Evolutionary conservation across 92 coral and sea anemone genomes (phyloP), one percentile per base, ranked within the genome.

Genomic region (Bergia puertoricense): DNA sequence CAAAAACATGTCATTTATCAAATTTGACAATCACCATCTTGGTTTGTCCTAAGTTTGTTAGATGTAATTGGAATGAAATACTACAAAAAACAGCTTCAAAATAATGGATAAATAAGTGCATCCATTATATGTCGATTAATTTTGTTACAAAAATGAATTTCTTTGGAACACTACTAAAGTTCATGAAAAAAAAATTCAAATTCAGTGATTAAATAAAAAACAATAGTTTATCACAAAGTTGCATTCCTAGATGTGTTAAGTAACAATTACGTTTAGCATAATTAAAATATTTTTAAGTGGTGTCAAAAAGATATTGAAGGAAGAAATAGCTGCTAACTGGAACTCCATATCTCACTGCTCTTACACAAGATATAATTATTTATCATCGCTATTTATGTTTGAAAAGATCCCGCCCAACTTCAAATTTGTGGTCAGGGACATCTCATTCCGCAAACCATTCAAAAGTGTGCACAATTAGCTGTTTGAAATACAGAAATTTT

Each of bases 1-100:
- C 67, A 84, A 71, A 82, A 84, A 48, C 87, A 71, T 69, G 78
- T 67, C 79, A 84, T 84, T 84, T 30, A 46, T 84, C 79, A 84
- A 84, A 38, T 44, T 45, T 84, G 77, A 84, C 87, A 69, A 84
- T 71, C 48, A 83, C 36, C 44, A 16, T 36, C 54, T 83, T 39
- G 79, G 62, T 66, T 48, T 68, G 66, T 62, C n/a, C 43, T 71
- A 44, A 30, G 46, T 76, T 50, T 68, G 57, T 80, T 36, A 6
- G 3, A 20, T 36, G 84, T 80, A 80, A 80, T 50, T 80, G 71
- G 84, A n/a, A 37, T 84, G 20, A 44, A 74, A 84, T 46, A 44
- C 79, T 45, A 39, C n/a, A 16, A 84, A 30, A 84, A 84, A 84
- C 87, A 50, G 48, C 78, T 15, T 84, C 13, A 40, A 45, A 84